phyloP scores from a whole-genome alignment of 35 echinoderm and acorn worm species.

The Stichopus chloronotus region DNA sequence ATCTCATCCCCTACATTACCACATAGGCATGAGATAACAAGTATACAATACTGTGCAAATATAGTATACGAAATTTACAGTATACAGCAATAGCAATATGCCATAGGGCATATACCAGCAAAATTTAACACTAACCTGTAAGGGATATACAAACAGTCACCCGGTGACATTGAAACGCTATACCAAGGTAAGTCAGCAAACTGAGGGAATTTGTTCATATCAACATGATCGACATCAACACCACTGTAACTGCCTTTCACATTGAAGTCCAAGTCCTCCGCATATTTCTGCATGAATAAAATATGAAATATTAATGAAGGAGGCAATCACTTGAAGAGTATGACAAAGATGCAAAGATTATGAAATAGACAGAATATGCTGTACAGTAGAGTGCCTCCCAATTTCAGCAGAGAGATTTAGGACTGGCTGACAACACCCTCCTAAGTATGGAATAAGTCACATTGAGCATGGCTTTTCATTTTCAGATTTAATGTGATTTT shows the following conservation, averaged over 20 bases:
- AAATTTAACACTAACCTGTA: slow-evolving; percentile 75
- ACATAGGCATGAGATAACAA: too few relatives aligned
- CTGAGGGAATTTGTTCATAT: slow-evolving; percentile 86
- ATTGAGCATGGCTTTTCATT: too few relatives aligned
- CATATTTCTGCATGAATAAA: slow-evolving; percentile 12
- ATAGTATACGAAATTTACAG: too few relatives aligned
- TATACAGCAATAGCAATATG: too few relatives aligned
- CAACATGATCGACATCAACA: slow-evolving; percentile 92
- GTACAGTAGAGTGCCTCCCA: too few relatives aligned
- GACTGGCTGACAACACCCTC: too few relatives aligned
- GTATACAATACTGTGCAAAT: too few relatives aligned
- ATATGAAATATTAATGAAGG: not conserved
- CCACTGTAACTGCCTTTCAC: slow-evolving; percentile 67
- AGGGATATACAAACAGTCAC: slow-evolving; percentile 95
- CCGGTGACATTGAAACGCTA: slow-evolving; percentile 80
- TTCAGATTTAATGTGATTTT: too few relatives aligned
- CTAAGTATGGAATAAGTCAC: too few relatives aligned
- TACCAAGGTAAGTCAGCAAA: slow-evolving; percentile 89
- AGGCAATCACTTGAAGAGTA: not conserved
- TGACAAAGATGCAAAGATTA: not conserved
- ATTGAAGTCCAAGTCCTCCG: slow-evolving; percentile 45
- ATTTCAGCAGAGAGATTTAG: too few relatives aligned
- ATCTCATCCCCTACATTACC: too few relatives aligned
- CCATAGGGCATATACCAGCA: not conserved
- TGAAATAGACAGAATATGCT: too few relatives aligned